phyloP scores from a whole-genome alignment of 2,888 invertebrate species.

The Cordilura impudica region DNA sequence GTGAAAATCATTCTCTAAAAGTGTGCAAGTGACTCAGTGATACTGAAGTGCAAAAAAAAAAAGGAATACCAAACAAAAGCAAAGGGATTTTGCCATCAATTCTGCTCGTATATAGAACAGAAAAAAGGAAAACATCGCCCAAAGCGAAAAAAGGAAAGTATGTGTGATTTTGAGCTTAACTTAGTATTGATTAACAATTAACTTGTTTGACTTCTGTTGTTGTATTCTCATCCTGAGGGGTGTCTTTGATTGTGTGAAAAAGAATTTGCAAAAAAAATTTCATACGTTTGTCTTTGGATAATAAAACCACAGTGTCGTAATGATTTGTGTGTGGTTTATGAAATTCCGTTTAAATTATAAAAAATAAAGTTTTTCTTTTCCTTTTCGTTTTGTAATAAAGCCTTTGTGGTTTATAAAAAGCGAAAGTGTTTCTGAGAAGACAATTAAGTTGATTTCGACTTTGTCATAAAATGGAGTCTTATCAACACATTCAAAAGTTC shows the following conservation, averaged over 20 bases:
- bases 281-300: no score
- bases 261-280: no score
- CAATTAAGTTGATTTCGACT: no score
- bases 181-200: slow-evolving; percentile 49
- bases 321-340: slow-evolving; percentile 50
- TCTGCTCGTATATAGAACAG: neutral
- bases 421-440: no score
- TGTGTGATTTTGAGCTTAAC: neutral
- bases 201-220: slow-evolving; percentile 23
- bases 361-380: no score
- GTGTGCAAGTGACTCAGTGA: slow-evolving; percentile 14
- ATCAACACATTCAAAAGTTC: no score
- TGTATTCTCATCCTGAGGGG: slow-evolving; percentile 16
- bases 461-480: no score
- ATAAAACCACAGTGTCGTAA: slow-evolving; percentile 41
- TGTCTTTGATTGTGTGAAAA: slow-evolving; percentile 9
- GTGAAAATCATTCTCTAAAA: slow-evolving; percentile 19
- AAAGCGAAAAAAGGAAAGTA: neutral
- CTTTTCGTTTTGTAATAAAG: no score
- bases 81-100: neutral
- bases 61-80: neutral
- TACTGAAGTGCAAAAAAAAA: neutral
- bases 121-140: neutral
- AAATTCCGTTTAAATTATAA: neutral
- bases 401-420: no score